Evolutionary conservation across 2,797 vertebrate genomes (phyloP), one percentile per base, ranked within the genome.

Genomic region (Manis pentadactyla): DNA sequence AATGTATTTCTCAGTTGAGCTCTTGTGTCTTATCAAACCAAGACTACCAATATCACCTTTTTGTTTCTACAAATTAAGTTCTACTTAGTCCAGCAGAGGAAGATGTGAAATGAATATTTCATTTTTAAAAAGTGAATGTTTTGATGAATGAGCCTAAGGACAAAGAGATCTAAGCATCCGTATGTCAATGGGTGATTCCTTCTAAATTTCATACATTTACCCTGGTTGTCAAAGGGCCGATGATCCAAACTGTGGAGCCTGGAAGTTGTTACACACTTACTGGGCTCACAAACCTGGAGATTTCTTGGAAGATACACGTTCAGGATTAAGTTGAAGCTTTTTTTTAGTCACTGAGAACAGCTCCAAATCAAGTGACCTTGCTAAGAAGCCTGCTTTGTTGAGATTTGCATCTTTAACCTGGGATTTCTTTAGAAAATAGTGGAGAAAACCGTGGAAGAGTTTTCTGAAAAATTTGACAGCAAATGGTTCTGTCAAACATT

Each of bases 381-480:
- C n/a, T 66, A 61, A 63, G 66, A 61, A 68, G 51, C 74, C 37
- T 57, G 11, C 37, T 95, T 78, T 73, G 29, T 63, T 51, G 21
- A 46, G n/a, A 34, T 51, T 37, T 87, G 1, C 34, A n/a, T 68
- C 68, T 91, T 73, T 68, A 53, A 64, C 39, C 66, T 69, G 21
- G 34, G 10, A 55, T 90, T 63, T 82, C 42, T 53, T 75, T 85
- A 66, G 39, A 81, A 88, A 85, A 75, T n/a, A 63, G 27, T 13
- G 93, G 17, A 57, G 46, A 93, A 90, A 42, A 13, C 19, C 39
- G 14, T 51, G 61, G 53, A 39, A 85, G 25, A 14, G 27, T 91
- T 84, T 85, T 66, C 78, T 93, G 69, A 66, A 86, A 88, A 89
- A 53, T 59, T 42, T n/a, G 66, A 81, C 87, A 75, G 25, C 31